Conservation (phyloP, 1,140 invertebrate genomes). For the Paralvinella palmiformis region DNA sequence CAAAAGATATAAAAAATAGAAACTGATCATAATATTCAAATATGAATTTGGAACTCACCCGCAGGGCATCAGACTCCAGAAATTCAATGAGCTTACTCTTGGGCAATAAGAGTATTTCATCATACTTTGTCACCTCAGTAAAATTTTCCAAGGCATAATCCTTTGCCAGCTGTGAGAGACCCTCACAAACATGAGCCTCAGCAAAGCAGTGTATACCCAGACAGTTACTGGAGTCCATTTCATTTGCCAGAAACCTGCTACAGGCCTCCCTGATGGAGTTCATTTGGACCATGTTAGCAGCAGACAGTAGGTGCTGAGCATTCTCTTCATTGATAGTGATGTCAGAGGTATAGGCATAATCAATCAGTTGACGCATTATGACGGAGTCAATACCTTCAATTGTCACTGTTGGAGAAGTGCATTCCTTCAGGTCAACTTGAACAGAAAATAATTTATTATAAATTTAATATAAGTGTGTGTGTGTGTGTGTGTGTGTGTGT, state of each 20-base stretch:
- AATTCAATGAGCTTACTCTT: conserved; percentile 6
- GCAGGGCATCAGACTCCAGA: conserved; percentile 6
- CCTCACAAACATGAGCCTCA: conserved; percentile 2
- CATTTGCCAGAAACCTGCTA: background rate
- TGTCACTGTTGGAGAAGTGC: background rate
- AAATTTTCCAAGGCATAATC: background rate
- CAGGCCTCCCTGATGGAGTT: background rate
- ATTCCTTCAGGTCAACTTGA: background rate
- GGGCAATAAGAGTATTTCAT: background rate
- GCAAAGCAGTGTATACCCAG: conserved; percentile 6
- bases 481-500: background rate
- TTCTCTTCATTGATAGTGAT: background rate
- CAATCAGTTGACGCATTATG: conserved; percentile 4
- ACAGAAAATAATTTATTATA: background rate
- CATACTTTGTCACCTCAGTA: background rate
- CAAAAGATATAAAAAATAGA: background rate
- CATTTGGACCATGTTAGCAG: conserved; percentile 1
- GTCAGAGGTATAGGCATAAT: conserved; percentile 5
- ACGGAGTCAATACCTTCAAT: background rate
- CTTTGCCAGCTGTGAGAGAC: background rate
- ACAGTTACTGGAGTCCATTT: background rate
- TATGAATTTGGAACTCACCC: too few relatives aligned
- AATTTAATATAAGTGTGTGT: background rate
- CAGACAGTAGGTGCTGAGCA: background rate
- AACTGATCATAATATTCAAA: background rate